Percentiles rank a stretch among this genome's conserved stretches.
phyloP scores from a whole-genome alignment of 2,797 vertebrate species.

The Aeoliscus strigatus region DNA sequence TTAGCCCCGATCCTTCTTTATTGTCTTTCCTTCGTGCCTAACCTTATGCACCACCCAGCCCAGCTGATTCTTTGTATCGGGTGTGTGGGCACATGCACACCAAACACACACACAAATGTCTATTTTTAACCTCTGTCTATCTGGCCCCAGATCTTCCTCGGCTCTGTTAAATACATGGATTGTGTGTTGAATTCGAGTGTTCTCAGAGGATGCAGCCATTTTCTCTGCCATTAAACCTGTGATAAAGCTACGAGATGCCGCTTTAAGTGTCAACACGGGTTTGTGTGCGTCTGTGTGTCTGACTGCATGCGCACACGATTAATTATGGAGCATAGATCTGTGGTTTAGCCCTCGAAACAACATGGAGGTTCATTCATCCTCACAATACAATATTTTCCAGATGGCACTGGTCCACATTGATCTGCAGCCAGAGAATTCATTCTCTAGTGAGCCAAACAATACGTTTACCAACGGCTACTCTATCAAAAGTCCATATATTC shows the following conservation, averaged over 20 bases:
- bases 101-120: no score
- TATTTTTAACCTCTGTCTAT: constrained; percentile 36
- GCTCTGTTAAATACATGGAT: constrained; percentile 40
- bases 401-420: constrained; percentile 57
- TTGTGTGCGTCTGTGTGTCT: constrained; percentile 7
- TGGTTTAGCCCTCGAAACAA: constrained; percentile 39
- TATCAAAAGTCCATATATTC: constrained; percentile 22
- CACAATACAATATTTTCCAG: constrained; percentile 56
- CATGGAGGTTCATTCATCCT: constrained; percentile 47
- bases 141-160: constrained; percentile 14
- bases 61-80: constrained; percentile 36
- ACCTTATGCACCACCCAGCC: constrained; percentile 7
- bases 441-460: constrained; percentile 24
- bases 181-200: constrained; percentile 35
- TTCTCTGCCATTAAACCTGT: constrained; percentile 23
- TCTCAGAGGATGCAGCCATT: constrained; percentile 45
- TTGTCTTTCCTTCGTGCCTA: not conserved
- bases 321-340: constrained; percentile 47
- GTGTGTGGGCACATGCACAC: no score
- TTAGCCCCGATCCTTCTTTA: not conserved
- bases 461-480: constrained; percentile 22
- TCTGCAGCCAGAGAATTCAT: constrained; percentile 42
- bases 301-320: constrained; percentile 26
- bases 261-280: constrained; percentile 11
- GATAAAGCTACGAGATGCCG: constrained; percentile 18